A percentile compares a stretch with the other conserved stretches of the same genome.
These are phyloP conservation scores for Eulithis testata DNA, from an alignment of 2,888 invertebrate genomes.

Conservation along the genomic window DNA sequence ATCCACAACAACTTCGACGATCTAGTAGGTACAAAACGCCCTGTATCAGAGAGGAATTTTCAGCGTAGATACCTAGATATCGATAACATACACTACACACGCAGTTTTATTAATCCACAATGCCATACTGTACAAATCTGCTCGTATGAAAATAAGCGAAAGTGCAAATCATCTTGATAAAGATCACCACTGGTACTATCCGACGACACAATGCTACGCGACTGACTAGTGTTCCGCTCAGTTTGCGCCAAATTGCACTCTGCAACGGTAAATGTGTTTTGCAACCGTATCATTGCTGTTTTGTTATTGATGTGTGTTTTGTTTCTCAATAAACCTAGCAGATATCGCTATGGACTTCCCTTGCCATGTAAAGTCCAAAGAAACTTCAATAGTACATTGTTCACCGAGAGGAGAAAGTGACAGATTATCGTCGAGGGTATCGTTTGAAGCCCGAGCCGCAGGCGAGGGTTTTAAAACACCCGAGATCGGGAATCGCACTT, in stretches of 20 bases:
- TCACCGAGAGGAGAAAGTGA: too few species aligned
- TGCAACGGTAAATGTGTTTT: constrained; percentile 12
- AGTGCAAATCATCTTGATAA: constrained; percentile 28
- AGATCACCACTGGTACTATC: constrained; percentile 18
- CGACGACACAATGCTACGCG: constrained; percentile 27
- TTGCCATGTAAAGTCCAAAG: background rate
- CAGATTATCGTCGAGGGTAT: too few species aligned
- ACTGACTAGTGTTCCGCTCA: constrained; percentile 36
- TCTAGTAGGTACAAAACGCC: background rate
- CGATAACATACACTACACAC: too few species aligned
- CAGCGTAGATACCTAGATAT: too few species aligned
- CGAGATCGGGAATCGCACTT: too few species aligned
- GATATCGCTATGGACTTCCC: background rate
- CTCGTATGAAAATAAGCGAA: constrained; percentile 29
- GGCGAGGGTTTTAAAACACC: too few species aligned
- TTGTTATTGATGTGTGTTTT: background rate
- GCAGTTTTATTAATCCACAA: too few species aligned
- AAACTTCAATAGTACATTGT: too few species aligned
- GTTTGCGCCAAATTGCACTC: constrained; percentile 38
- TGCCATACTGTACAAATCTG: constrained; percentile 1
- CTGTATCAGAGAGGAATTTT: too few species aligned
- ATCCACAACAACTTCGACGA: background rate
- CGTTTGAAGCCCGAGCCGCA: too few species aligned
- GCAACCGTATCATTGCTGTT: constrained; percentile 8
- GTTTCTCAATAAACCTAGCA: background rate